Base-by-base conservation (phyloP, 1,140 invertebrate genomes). In the Brachystomella parvula region DNA sequence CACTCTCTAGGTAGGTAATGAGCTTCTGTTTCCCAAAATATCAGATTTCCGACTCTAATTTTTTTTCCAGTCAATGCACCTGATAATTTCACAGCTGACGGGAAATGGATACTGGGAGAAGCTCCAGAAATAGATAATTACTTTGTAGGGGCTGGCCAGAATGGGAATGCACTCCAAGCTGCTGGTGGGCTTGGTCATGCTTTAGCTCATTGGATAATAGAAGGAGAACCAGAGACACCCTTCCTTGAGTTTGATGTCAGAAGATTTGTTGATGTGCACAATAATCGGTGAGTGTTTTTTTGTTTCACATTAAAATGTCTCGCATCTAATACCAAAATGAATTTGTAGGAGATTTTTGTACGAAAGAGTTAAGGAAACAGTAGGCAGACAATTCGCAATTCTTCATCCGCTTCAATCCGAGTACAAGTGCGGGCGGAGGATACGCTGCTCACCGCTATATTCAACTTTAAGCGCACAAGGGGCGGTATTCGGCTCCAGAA, bases 401-500 rank as follows among this genome's bases (percentile, higher is more conserved):
- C 84, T 84, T 21, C 94, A 94, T 81, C 91, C 92, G 0, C 86
- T 90, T 75, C 82, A 84, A 29, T 69, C 69, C 65, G 90, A 92
- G 78, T 95, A 90, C 73, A 83, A 88, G 77, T 92, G 87, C 9
- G 92, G 93, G 0, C 81, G 95, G 61, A 95, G 96, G 79, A 79
- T 98, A 19, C 80, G 96, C 68, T 94, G 95, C 84, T 98, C 96
- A 1, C 94, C 96, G 0, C 91, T 99, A 67, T 97, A 96, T 82
- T 91, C 94, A 1, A 88, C 91, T 67, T 78, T 98, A 1, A 84
- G 89, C 75, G 88, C 91, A 76, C 89, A 88, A 35, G 96, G 96
- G 0, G 96, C 93, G n/a, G 87, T 96, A 15, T 99, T 98, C 81
- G 92, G 92, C 9, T 94, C 98, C 79, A 92, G 93, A 30, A 98